Base-by-base conservation (phyloP, 2,888 invertebrate species). In the Alviniconcha strummeri region DNA sequence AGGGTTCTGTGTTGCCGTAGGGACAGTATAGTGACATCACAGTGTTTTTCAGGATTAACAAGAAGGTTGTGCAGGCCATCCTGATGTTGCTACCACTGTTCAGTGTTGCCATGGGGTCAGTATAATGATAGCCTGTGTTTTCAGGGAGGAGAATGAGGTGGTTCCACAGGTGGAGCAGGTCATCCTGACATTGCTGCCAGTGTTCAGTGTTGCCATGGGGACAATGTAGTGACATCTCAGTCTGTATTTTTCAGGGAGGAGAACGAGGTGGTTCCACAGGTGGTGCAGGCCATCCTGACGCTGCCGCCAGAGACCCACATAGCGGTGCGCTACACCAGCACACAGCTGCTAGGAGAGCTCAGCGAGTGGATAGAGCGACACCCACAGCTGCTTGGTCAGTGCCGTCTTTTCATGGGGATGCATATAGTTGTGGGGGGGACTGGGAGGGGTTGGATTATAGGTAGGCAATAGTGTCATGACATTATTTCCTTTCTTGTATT, bases 331-430 rank as follows among this genome's bases (percentile, higher is more conserved):
- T 96, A 97, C 92, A 98, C 98, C 0, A 97, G 98, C 89, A 96
- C 98, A 84, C 91, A 91, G 64, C 94, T 98, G 80, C 94, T 98
- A 77, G 98, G 98, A 0, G 98, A 98, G 94, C 95, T 98, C 71
- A 96, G 97, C 92, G 99, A 99, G 93, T 99, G 99, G 99, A 96
- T 99, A 82, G 97, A 98, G 91, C 95, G 95, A 89, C 98, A 98
- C 94, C 95, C 97, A 0, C 95, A 96, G 87, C 96, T 96, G 80
- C 94, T 98, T 89, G 95, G 95, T 95, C 92, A 92, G 80, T 55
- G 76, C 8, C 15, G 54, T 13, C 13, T 13, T 36, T 36, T 36
- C 36, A 36, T 36, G 36, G 36, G 36, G 36, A 36, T 36, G 36
- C 36, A 0, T 36, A 36, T 0, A 36, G 36, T 36, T 36, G 36